Evolutionary conservation across 1,140 invertebrate species (phyloP).

Genomic region (Drosophila ficusphila): DNA sequence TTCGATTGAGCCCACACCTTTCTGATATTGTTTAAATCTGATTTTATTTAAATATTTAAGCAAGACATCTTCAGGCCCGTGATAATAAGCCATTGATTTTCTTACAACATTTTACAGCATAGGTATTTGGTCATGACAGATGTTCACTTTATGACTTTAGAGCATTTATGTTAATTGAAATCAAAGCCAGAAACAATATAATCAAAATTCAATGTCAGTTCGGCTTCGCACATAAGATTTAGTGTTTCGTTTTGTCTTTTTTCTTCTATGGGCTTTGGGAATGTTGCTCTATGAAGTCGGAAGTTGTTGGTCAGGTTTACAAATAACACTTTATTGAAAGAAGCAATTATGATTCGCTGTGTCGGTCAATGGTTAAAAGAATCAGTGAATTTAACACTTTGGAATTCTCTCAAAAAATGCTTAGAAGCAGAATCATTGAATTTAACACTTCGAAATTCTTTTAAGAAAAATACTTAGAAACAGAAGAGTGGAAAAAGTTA

Average conservation of each 20-base stretch:
- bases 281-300: conserved; percentile 30
- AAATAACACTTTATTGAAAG: neutral
- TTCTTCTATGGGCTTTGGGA: conserved; percentile 28
- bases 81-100: conserved; percentile 12
- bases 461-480: neutral
- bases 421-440: neutral
- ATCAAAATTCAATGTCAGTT: conserved; percentile 62
- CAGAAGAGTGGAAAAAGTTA: too few relatives aligned
- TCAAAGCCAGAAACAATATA: conserved; percentile 58
- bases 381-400: neutral
- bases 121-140: conserved; percentile 1
- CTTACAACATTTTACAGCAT: conserved; percentile 35
- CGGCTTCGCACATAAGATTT: conserved; percentile 32
- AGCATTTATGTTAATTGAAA: conserved; percentile 51
- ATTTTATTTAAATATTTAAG: neutral
- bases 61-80: neutral
- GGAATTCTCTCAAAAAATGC: neutral
- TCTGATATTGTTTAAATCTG: neutral
- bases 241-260: conserved; percentile 12
- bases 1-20: neutral
- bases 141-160: conserved; percentile 22
- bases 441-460: neutral
- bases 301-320: conserved; percentile 41
- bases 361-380: conserved; percentile 8
- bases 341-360: conserved; percentile 9